These are phyloP conservation scores for Centrocercus urophasianus DNA, from an alignment of 2,113 vertebrate species.

Conservation along the genomic window DNA sequence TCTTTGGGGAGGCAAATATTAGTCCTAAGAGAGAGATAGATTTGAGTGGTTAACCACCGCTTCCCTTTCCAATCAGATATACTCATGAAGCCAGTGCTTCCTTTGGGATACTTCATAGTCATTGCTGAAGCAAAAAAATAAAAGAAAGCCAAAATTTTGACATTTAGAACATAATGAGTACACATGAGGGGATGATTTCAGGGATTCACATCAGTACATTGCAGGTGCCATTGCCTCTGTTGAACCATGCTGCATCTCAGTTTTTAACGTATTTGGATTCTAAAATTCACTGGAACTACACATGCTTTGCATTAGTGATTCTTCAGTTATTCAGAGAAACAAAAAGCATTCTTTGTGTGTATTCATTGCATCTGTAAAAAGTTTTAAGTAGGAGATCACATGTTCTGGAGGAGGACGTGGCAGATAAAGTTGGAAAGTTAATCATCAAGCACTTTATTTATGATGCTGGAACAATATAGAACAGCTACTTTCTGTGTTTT, in stretches of 20 bases:
- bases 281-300: not conserved
- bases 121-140: not conserved
- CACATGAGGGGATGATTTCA: not conserved
- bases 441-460: not conserved
- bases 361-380: not conserved
- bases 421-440: not conserved
- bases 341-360: not conserved
- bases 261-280: not conserved
- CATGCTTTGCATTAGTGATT: not conserved
- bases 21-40: not conserved
- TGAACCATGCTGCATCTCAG: not conserved
- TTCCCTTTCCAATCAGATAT: fast-evolving
- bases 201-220: not conserved
- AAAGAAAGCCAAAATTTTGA: not conserved
- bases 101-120: not conserved
- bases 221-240: not conserved
- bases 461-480: not conserved
- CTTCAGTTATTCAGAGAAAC: not conserved
- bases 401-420: not conserved
- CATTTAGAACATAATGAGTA: not conserved
- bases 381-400: not conserved
- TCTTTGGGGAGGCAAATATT: not conserved
- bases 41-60: not conserved
- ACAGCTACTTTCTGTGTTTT: not conserved
- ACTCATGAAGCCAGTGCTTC: not conserved